These are phyloP conservation scores for Phortica magna DNA, from an alignment of 2,888 invertebrate genomes.

Conservation along the genomic window DNA sequence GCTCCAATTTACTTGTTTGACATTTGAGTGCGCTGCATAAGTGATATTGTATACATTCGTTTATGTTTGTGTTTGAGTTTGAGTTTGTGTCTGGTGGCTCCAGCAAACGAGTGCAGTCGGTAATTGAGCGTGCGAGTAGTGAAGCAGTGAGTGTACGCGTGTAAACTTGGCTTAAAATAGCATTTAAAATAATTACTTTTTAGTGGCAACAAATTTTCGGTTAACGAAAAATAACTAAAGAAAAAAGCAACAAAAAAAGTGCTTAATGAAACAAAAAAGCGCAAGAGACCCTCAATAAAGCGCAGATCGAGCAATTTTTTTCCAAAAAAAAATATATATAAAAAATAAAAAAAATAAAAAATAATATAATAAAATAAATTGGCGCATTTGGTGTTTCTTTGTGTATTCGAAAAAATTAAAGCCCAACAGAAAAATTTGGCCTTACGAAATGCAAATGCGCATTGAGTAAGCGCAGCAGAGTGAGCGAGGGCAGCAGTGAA, in stretches of 20 bases:
- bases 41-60: slow-evolving; percentile 5
- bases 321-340: background rate
- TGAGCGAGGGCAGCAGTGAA: background rate
- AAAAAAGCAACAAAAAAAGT: slow-evolving; percentile 9
- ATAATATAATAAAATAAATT: slow-evolving; percentile 3
- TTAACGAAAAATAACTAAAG: background rate
- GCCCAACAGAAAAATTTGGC: no score
- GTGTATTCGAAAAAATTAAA: background rate
- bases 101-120: slow-evolving; percentile 19
- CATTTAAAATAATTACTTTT: slow-evolving; percentile 56
- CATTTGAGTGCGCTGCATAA: slow-evolving; percentile 21
- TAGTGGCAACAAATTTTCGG: background rate
- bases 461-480: no score
- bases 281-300: background rate
- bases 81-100: slow-evolving; percentile 25
- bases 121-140: slow-evolving; percentile 36
- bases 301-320: background rate
- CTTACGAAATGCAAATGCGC: no score
- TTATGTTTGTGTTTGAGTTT: slow-evolving; percentile 25
- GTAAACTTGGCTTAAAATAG: slow-evolving; percentile 39
- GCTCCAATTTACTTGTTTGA: slow-evolving; percentile 29
- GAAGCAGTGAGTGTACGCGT: slow-evolving; percentile 43
- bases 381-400: slow-evolving; percentile 8
- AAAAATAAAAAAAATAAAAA: slow-evolving; percentile 18
- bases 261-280: background rate